Evolutionary conservation across 2,888 invertebrate species (phyloP).

Genomic region (Galeruca laticollis): DNA sequence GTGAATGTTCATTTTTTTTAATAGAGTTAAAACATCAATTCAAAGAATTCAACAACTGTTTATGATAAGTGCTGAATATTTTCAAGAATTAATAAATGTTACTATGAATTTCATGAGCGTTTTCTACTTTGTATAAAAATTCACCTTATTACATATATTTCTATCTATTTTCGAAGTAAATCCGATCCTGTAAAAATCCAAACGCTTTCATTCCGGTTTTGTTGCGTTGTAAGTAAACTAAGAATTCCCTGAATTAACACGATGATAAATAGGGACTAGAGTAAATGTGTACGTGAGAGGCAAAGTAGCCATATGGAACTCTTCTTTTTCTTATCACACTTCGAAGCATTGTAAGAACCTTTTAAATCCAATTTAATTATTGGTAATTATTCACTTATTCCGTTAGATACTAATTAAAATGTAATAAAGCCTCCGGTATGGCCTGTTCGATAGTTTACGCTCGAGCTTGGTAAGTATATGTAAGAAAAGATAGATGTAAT

Average conservation of each 20-base stretch:
- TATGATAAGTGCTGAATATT: too few relatives aligned
- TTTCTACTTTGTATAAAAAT: too few relatives aligned
- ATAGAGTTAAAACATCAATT: too few relatives aligned
- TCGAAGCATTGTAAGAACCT: neutral
- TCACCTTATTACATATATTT: too few relatives aligned
- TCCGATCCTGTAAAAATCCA: neutral
- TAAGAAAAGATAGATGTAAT: neutral
- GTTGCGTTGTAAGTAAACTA: conserved; percentile 25
- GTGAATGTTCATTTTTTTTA: too few relatives aligned
- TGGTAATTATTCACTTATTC: neutral
- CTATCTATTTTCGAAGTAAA: too few relatives aligned
- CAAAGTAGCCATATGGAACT: conserved; percentile 26
- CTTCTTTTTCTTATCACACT: conserved; percentile 16
- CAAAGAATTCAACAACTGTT: too few relatives aligned
- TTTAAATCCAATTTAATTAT: conserved; percentile 2
- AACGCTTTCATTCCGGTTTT: conserved; percentile 19
- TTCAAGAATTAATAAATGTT: too few relatives aligned
- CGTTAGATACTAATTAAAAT: conserved; percentile 2
- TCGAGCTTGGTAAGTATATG: neutral
- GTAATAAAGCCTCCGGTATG: neutral
- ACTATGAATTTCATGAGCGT: too few relatives aligned
- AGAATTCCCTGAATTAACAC: conserved; percentile 38
- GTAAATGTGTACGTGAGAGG: conserved; percentile 37
- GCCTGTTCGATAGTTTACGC: neutral
- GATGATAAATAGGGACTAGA: conserved; percentile 36